Percentiles rank a stretch among this genome's conserved stretches.
These are phyloP conservation scores for Drosophila quinaria DNA, from an alignment of 2,888 invertebrate genomes.

Conservation along the genomic window DNA sequence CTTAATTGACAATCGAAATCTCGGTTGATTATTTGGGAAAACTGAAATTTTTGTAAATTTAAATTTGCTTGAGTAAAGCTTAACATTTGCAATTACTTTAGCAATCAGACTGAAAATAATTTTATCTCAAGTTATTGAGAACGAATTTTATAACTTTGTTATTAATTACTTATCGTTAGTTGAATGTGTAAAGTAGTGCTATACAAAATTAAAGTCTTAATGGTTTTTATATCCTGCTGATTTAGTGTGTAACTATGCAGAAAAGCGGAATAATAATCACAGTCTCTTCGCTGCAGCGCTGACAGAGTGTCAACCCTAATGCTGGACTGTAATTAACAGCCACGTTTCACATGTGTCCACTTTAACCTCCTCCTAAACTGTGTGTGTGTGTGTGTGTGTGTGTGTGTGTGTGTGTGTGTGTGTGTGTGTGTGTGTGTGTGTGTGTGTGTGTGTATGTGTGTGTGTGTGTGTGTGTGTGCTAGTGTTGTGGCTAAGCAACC, in stretches of 20 bases:
- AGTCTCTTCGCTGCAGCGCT: conserved; percentile 7
- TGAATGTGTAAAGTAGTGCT: too few species aligned
- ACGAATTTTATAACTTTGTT: too few species aligned
- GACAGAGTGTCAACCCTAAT: conserved; percentile 50
- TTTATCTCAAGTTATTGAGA: not conserved
- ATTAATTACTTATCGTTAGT: not conserved
- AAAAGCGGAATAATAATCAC: conserved; percentile 21
- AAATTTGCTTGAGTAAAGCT: not conserved
- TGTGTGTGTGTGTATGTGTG: conserved; percentile 6
- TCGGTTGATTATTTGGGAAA: too few species aligned
- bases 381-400: conserved; percentile 9
- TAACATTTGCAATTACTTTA: not conserved
- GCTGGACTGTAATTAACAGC: conserved; percentile 53
- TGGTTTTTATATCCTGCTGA: not conserved
- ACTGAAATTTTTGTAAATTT: too few species aligned
- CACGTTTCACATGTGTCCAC: conserved; percentile 42
- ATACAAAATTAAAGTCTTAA: not conserved
- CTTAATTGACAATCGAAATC: too few species aligned
- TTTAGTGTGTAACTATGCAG: not conserved
- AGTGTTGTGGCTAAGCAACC: conserved; percentile 40
- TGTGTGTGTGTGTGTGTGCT: conserved; percentile 12
- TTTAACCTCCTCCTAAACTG: not conserved
- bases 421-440: conserved; percentile 12
- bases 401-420: conserved; percentile 7
- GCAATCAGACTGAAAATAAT: not conserved